These are phyloP conservation scores for Aplidium turbinatum DNA, from an alignment of 23 tunicate genomes.

Conservation along the genomic window DNA sequence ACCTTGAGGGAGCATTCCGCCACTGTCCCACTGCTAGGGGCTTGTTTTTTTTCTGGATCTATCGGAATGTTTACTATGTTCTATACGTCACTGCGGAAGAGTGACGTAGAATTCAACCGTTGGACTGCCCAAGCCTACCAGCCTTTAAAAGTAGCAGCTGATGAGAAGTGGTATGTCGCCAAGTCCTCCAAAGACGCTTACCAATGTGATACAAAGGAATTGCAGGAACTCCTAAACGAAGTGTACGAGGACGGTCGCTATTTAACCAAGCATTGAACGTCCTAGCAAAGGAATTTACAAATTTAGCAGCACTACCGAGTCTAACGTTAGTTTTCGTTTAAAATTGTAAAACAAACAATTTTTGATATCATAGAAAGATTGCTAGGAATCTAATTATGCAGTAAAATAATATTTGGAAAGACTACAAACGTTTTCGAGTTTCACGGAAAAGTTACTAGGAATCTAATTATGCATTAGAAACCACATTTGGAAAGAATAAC, in stretches of 20 bases:
- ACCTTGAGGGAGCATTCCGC: constrained; percentile 13
- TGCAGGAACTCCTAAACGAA: neutral
- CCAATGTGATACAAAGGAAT: neutral
- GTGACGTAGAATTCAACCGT: constrained; percentile 31
- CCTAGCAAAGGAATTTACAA: too few species aligned
- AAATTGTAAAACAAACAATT: too few species aligned
- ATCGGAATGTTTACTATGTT: constrained; percentile 19
- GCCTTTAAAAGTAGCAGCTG: neutral
- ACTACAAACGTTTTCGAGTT: too few species aligned
- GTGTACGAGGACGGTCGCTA: constrained; percentile 22
- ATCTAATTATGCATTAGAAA: too few species aligned
- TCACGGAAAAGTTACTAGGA: too few species aligned
- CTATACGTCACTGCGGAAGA: constrained; percentile 10
- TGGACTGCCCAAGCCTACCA: constrained; percentile 10
- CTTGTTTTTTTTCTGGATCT: constrained; percentile 11
- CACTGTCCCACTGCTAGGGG: constrained; percentile 22
- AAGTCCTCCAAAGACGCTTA: neutral
- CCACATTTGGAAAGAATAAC: too few species aligned
- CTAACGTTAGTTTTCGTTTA: too few species aligned
- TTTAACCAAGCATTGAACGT: too few species aligned
- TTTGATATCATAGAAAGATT: too few species aligned
- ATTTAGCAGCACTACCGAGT: too few species aligned
- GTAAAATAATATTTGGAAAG: too few species aligned
- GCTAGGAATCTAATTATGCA: too few species aligned
- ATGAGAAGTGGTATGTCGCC: neutral